Conservation (phyloP, 37 sponge, comb jelly and placozoan genomes). For the Eunapius fragilis region DNA sequence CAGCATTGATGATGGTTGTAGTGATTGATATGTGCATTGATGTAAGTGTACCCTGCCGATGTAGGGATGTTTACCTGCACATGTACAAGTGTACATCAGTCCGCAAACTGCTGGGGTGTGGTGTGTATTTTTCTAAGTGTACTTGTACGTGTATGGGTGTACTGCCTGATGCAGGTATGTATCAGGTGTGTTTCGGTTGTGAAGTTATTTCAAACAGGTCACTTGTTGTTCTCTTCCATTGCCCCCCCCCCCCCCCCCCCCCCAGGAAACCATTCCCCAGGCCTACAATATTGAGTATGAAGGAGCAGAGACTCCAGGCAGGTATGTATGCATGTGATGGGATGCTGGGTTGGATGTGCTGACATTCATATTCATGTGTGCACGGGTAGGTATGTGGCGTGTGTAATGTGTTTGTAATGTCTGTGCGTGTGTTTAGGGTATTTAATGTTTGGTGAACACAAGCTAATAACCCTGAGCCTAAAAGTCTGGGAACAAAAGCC, state of each 20-base stretch:
- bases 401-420: background rate
- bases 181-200: background rate
- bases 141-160: no score
- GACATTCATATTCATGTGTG: background rate
- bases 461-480: no score
- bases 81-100: no score
- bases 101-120: no score
- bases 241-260: background rate
- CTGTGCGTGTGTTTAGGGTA: background rate
- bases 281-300: slow-evolving; percentile 66
- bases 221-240: background rate
- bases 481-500: no score
- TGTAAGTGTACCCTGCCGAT: no score
- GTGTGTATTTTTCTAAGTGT: no score
- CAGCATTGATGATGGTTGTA: no score
- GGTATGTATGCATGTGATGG: background rate
- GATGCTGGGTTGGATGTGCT: slow-evolving; percentile 2
- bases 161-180: no score
- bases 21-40: no score
- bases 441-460: no score
- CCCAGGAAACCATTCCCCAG: slow-evolving; percentile 58
- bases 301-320: background rate
- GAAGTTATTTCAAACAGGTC: background rate
- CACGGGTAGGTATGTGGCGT: background rate
- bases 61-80: no score